phyloP scores from a whole-genome alignment of 2,888 invertebrate genomes.

The Eupithecia exiguata region DNA sequence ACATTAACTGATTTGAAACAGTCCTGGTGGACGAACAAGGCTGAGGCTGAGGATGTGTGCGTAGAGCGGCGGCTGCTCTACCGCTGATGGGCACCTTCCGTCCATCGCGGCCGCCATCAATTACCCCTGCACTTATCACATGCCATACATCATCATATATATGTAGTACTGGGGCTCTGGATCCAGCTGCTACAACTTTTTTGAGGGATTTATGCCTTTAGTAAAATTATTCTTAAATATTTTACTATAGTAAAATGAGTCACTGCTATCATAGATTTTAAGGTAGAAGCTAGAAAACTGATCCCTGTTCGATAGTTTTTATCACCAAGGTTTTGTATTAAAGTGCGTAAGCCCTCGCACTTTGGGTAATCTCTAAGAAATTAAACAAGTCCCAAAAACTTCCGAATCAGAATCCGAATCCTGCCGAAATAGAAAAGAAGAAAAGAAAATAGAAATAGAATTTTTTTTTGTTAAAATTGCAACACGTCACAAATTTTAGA shows the following conservation, averaged over 20 bases:
- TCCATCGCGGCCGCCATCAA: neutral
- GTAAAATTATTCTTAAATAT: neutral
- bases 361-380: no score
- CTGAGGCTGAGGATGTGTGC: neutral
- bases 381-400: no score
- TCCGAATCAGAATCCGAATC: no score
- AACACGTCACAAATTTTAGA: neutral
- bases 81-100: neutral
- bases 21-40: neutral
- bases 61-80: neutral
- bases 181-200: neutral
- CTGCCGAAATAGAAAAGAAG: no score
- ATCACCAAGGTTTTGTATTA: no score
- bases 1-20: neutral
- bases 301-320: no score
- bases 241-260: neutral
- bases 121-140: neutral
- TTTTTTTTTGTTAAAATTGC: no score
- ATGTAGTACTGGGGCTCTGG: neutral
- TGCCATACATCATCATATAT: neutral
- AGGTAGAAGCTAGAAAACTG: neutral
- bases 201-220: neutral
- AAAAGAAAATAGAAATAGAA: no score
- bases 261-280: neutral
- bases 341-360: no score